A percentile compares a stretch with the other conserved stretches of the same genome.
Conservation (phyloP, 1,140 invertebrate species). For the Olivierus martensii region DNA sequence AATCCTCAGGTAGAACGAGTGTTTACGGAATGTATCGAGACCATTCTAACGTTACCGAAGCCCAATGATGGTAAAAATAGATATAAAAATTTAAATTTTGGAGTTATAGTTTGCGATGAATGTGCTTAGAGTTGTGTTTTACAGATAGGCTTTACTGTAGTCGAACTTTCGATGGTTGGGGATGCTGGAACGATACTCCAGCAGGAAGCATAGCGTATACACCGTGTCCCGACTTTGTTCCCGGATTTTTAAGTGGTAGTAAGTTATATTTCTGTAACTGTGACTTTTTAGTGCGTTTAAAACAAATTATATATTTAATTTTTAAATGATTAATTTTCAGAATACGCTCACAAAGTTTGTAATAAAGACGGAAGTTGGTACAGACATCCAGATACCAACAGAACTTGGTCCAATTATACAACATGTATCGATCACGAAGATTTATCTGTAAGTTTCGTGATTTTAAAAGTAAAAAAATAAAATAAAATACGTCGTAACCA, state of each 20-base stretch:
- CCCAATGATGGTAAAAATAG: too few species aligned
- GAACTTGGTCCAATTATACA: conserved; percentile 75
- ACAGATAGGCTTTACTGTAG: conserved; percentile 41
- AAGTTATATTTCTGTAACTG: conserved; percentile 13
- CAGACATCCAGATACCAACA: conserved; percentile 33
- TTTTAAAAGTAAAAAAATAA: too few species aligned
- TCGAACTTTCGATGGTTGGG: conserved; percentile 65
- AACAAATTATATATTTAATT: too few species aligned
- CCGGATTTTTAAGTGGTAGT: conserved; percentile 37
- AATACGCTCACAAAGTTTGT: conserved; percentile 40
- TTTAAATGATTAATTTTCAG: conserved; percentile 29
- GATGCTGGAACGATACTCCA: conserved; percentile 66
- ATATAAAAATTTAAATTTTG: too few species aligned
- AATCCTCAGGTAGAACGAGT: conserved; percentile 8
- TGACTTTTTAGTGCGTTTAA: too few species aligned
- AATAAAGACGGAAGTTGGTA: conserved; percentile 43
- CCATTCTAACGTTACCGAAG: conserved; percentile 6
- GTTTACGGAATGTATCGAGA: conserved; percentile 7
- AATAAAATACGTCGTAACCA: too few species aligned
- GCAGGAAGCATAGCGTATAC: conserved; percentile 51
- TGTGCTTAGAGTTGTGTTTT: too few species aligned
- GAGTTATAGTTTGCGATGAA: too few species aligned
- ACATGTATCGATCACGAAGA: conserved; percentile 61
- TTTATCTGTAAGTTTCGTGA: conserved; percentile 38
- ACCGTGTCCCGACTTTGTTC: conserved; percentile 58